phyloP scores from a whole-genome alignment of 2,113 vertebrate species.

The Xiphophorus couchianus region DNA sequence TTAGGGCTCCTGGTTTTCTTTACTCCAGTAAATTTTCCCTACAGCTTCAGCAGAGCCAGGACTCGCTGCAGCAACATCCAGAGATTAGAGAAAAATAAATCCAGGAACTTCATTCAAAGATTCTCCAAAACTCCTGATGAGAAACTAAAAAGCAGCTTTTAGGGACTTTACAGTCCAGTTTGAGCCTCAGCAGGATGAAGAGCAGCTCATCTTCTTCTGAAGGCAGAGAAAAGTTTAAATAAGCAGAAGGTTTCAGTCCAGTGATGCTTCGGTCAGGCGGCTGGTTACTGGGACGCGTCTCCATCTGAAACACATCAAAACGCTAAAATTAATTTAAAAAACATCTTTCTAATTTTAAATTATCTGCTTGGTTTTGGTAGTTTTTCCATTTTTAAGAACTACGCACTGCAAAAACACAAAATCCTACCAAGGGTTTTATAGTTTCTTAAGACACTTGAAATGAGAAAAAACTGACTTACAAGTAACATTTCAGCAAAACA shows the following conservation, averaged over 20 bases:
- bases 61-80: neutral
- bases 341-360: neutral
- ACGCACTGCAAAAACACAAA: no score
- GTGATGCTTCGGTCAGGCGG: constrained; percentile 23
- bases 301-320: constrained; percentile 25
- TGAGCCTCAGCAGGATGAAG: neutral
- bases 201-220: neutral
- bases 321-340: neutral
- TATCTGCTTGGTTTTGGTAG: no score
- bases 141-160: neutral
- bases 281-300: neutral
- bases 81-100: neutral
- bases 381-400: no score
- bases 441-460: no score
- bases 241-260: neutral
- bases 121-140: neutral
- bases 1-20: neutral
- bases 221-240: neutral
- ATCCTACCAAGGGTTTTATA: neutral
- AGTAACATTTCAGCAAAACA: no score
- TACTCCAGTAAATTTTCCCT: neutral
- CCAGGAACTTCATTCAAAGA: neutral
- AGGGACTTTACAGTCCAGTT: neutral
- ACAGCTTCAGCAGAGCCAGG: neutral
- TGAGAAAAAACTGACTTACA: no score